These are phyloP conservation scores for Taenioides sp. DNA, from an alignment of 2,797 vertebrate species.

Conservation along the genomic window DNA sequence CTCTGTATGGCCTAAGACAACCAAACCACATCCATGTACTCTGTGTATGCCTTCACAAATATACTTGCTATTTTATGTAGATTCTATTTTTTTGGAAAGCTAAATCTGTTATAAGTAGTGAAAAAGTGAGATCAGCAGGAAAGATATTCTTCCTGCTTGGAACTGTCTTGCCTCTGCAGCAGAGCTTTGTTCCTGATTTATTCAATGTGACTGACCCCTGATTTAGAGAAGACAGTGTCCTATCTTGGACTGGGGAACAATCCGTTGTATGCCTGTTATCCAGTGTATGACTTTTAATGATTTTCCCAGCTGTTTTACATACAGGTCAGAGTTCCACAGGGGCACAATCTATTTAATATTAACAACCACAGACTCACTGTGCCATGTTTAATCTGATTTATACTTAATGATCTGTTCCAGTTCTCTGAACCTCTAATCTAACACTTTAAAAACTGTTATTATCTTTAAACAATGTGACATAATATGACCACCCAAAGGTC, in stretches of 20 bases:
- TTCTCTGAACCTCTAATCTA: slow-evolving; percentile 37
- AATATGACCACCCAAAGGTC: slow-evolving; percentile 20
- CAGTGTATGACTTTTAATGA: slow-evolving; percentile 7
- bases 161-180: slow-evolving; percentile 43
- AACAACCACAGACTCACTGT: neutral
- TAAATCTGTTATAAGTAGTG: slow-evolving; percentile 22
- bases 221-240: slow-evolving; percentile 21
- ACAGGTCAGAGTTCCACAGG: slow-evolving; percentile 35
- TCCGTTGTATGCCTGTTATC: slow-evolving; percentile 11
- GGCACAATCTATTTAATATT: slow-evolving; percentile 1
- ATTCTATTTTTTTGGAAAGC: neutral
- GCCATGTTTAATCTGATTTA: slow-evolving; percentile 9
- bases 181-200: neutral
- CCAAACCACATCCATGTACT: slow-evolving; percentile 33
- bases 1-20: slow-evolving; percentile 11
- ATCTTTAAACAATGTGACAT: slow-evolving; percentile 5
- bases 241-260: slow-evolving; percentile 22
- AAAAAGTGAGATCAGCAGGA: slow-evolving; percentile 40
- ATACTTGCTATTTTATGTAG: slow-evolving; percentile 13
- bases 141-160: slow-evolving; percentile 14
- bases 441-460: slow-evolving; percentile 20
- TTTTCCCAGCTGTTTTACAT: slow-evolving; percentile 14
- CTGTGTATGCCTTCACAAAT: slow-evolving; percentile 24
- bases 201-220: slow-evolving; percentile 2
- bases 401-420: slow-evolving; percentile 19